These are phyloP conservation scores for Petrocephalus microphthalmus DNA, from an alignment of 2,113 vertebrate genomes.

Conservation along the genomic window DNA sequence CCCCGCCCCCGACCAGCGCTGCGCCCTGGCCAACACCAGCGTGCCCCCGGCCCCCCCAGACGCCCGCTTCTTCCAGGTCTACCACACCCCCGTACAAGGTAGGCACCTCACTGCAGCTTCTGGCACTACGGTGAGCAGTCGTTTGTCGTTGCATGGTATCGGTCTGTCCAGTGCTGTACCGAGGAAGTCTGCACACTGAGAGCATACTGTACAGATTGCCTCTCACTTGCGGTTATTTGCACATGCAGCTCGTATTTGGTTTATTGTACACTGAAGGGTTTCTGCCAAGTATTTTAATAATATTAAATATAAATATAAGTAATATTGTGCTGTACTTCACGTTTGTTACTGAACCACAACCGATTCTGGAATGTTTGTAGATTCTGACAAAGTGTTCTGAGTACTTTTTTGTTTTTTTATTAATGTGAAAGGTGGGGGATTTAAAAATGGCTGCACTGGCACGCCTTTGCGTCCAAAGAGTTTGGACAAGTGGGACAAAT, in stretches of 20 bases:
- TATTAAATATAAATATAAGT: no score
- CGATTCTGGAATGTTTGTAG: neutral
- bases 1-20: constrained; percentile 50
- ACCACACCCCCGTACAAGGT: constrained; percentile 90
- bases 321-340: neutral
- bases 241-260: neutral
- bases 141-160: neutral
- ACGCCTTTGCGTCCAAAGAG: neutral
- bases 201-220: neutral
- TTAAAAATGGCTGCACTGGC: neutral
- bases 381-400: neutral
- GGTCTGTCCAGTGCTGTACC: neutral
- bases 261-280: neutral
- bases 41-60: constrained; percentile 7
- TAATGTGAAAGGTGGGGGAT: neutral
- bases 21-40: constrained; percentile 41
- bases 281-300: neutral
- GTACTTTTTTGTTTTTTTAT: neutral
- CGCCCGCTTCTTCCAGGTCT: constrained; percentile 66
- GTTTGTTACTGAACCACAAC: neutral
- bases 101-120: constrained; percentile 25
- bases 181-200: neutral
- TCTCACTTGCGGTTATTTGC: neutral
- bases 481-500: neutral
- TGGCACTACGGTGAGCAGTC: neutral